A percentile compares a stretch with the other conserved stretches of the same genome.
These are phyloP conservation scores for Catagonus wagneri DNA, from an alignment of 2,113 vertebrate species.

Conservation along the genomic window DNA sequence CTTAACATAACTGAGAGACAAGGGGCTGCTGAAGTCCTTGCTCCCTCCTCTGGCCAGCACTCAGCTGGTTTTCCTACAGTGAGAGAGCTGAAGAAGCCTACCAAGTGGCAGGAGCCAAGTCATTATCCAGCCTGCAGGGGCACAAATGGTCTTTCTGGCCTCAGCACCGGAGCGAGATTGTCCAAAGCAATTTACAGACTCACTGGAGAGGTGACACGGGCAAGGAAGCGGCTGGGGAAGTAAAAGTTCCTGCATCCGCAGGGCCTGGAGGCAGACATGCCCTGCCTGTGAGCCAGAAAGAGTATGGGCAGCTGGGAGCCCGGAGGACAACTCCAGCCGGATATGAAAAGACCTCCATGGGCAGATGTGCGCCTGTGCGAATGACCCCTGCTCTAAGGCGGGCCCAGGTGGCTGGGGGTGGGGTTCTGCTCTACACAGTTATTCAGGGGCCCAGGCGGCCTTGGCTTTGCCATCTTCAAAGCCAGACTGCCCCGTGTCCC, in stretches of 20 bases:
- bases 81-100: not conserved
- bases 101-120: not conserved
- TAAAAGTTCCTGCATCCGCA: not conserved
- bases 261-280: not conserved
- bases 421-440: not conserved
- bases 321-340: not conserved
- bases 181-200: slow-evolving; percentile 48
- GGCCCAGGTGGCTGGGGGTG: not conserved
- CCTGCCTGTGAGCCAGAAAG: not conserved
- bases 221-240: not conserved
- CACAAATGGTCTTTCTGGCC: slow-evolving; percentile 21
- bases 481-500: not conserved
- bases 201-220: not conserved
- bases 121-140: slow-evolving; percentile 2
- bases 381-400: fast-evolving
- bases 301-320: not conserved
- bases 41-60: not conserved
- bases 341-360: too few species aligned
- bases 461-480: not conserved
- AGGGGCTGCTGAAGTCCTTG: not conserved
- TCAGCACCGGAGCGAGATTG: not conserved
- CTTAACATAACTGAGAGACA: not conserved
- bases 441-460: not conserved
- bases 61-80: not conserved
- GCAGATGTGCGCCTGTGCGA: too few species aligned